Base-by-base conservation (phyloP, 2,797 vertebrate genomes). In the Yasuhikotakia modesta region DNA sequence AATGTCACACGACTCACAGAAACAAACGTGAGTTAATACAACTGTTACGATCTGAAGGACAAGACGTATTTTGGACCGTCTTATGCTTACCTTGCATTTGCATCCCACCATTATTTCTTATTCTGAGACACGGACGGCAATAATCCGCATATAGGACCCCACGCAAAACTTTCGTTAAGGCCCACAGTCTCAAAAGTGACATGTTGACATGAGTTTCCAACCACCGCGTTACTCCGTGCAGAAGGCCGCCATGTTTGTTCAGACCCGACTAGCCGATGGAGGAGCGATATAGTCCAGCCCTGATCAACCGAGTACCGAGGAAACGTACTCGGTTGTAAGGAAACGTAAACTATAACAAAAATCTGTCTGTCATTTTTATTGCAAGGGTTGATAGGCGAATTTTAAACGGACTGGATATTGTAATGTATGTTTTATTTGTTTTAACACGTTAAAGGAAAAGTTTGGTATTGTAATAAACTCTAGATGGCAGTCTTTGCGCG, bases 151-250 rank as follows among this genome's bases (percentile, higher is more conserved):
- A 45, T 21, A 81, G 63, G 73, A 53, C 66, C 8, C 84, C 79
- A 1, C 32, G 58, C 24, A 91, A 30, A 80, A 74, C 81, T 79
- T 86, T 91, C 1, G 87, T 70, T 48, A 91, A 87, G 80, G 89
- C 84, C 86, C 89, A 90, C 0, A 90, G 48, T 87, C 91, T 88
- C 3, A 93, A 85, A 17, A 94, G 87, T 21, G 93, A 93, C 93
- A 94, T 94, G 87, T 90, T 92, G 89, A 89, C 89, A 91, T 89
- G 79, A 79, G 65, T 63, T 77, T 73, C 65, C 46, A 76, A 55
- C 71, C 86, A 85, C 89, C 89, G 85, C 91, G 85, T 89, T 89
- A 85, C 81, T 78, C n/a, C 79, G 17, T 55, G 35, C 87, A 84
- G 87, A 72, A 69, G 53, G 92, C 79, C 1, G 91, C 91, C 93